Conservation (phyloP, 2,888 invertebrate species). For the Buathra laborator region DNA sequence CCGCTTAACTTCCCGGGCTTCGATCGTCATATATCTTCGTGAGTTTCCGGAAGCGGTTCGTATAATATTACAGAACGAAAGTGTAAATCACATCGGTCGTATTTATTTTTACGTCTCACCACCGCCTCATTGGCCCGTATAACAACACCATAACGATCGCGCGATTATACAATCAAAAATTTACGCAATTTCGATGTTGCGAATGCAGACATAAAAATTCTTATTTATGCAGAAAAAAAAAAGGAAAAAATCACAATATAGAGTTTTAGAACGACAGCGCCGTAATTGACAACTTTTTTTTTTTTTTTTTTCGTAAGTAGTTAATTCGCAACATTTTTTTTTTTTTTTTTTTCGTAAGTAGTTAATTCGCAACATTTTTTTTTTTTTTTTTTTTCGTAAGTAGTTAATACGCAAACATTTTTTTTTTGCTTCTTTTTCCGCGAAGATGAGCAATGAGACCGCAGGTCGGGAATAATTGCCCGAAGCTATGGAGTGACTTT, state of each 20-base stretch:
- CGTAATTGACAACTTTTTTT: no score
- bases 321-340: no score
- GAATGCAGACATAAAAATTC: background rate
- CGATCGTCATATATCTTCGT: constrained; percentile 25
- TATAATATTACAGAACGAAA: background rate
- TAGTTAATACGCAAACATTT: no score
- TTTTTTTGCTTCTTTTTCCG: background rate
- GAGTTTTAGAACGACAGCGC: no score
- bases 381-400: no score
- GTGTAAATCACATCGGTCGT: background rate
- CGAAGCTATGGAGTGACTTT: background rate
- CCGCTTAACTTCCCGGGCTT: constrained; percentile 32
- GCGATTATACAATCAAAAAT: background rate
- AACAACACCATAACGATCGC: background rate
- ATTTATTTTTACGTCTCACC: background rate
- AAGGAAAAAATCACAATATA: no score
- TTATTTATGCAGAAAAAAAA: no score
- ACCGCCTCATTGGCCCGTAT: background rate
- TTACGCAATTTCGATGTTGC: background rate
- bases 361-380: no score
- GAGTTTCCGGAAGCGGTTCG: background rate
- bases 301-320: no score
- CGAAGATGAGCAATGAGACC: background rate
- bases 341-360: no score
- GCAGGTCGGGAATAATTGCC: background rate